Base-by-base conservation (phyloP, 2,113 vertebrate genomes). In the western clawed frog (Xenopus tropicalis) region DNA sequence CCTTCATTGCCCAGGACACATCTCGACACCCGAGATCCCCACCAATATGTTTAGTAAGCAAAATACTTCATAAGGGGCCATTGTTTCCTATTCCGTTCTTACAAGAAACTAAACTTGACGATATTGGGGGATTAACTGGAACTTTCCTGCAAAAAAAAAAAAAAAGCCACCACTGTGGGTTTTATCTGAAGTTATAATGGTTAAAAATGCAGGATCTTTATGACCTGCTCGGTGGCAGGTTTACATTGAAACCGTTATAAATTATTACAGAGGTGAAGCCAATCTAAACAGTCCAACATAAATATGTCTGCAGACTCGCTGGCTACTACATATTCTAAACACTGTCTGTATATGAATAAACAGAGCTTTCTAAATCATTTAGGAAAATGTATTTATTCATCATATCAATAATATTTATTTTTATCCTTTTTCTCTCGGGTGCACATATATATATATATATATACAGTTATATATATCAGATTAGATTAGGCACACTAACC, bases 221-320 rank as follows among this genome's bases (percentile, higher is more conserved):
- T 93, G 92, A 94, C 93, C 90, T 89, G 84, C 83, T 91, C 89
- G 87, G 92, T 93, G 93, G 92, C 91, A 93, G 90, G 94, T 95
- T 95, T 94, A 96, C 93, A 94, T 93, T 92, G 90, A 93, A 93
- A 92, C 93, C 93, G 92, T 95, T 93, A 93, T 95, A 95, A 96
- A 96, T 98, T 96, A 95, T 95, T 93, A 90, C 88, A 90, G 87
- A 88, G 85, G 89, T 88, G 91, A 93, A 89, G 92, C 93, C 94
- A 96, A 97, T 88, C 89, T 88, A 95, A 97, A 96, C 92, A 96
- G 88, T 87, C 89, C 90, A 92, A 93, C 89, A 93, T 92, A 96
- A 96, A 95, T 93, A 95, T 88, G 93, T 93, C 88, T 93, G 91
- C 91, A 94, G 93, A 95, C 91, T 93, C 86, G 90, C 91, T 88